Evolutionary conservation across 35 echinoderm and acorn worm species (phyloP).

Genomic region (Heliocidaris erythrogramma): DNA sequence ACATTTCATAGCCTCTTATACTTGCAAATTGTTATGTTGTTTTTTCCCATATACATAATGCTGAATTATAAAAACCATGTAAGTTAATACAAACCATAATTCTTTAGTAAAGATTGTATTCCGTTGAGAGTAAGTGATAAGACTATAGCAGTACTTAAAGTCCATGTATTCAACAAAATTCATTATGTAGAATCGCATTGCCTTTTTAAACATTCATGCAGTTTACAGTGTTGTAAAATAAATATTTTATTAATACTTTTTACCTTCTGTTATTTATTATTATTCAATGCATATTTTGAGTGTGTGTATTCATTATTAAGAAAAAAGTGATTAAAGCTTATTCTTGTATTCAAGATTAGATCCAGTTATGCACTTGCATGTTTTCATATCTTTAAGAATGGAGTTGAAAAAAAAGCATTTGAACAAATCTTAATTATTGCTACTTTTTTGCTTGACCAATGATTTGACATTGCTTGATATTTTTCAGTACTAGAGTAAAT

Average conservation of each 20-base stretch:
- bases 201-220: background rate
- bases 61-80: no score
- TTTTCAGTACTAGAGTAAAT: background rate
- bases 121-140: no score
- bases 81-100: no score
- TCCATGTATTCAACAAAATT: no score
- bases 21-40: no score
- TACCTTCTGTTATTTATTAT: background rate
- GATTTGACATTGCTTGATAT: background rate
- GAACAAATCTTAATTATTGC: background rate
- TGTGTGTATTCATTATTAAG: background rate
- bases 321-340: background rate
- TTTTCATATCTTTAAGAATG: no score
- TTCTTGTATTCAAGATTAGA: background rate
- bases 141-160: no score
- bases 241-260: background rate
- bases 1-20: no score
- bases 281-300: background rate
- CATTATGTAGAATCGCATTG: background rate
- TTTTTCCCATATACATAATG: no score
- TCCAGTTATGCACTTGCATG: no score
- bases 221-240: background rate
- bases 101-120: no score
- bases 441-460: background rate
- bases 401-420: no score